Evolutionary conservation across 2,888 invertebrate genomes (phyloP).

Genomic region (Drosophila longiperda): DNA sequence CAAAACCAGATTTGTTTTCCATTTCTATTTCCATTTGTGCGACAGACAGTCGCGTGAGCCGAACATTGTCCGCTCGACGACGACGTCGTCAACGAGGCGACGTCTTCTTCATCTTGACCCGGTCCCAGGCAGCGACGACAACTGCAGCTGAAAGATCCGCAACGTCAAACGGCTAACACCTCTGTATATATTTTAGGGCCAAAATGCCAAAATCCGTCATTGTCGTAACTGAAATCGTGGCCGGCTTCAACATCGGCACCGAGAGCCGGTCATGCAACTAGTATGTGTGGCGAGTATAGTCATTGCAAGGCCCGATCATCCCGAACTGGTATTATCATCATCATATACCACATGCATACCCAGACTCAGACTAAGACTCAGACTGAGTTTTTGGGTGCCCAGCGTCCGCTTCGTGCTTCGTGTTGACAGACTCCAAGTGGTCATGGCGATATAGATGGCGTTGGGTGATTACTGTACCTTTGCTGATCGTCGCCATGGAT

Average conservation of each 20-base stretch:
- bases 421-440: slow-evolving; percentile 72
- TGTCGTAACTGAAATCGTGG: slow-evolving; percentile 63
- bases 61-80: slow-evolving; percentile 35
- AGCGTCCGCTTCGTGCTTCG: slow-evolving; percentile 66
- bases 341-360: slow-evolving; percentile 3
- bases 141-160: slow-evolving; percentile 55
- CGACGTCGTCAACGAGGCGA: not conserved
- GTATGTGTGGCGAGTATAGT: slow-evolving; percentile 23
- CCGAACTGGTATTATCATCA: slow-evolving; percentile 67
- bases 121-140: slow-evolving; percentile 43
- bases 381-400: slow-evolving; percentile 66
- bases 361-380: slow-evolving; percentile 38
- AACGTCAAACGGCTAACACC: slow-evolving; percentile 66
- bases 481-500: slow-evolving; percentile 24
- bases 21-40: slow-evolving; percentile 39
- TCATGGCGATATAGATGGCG: slow-evolving; percentile 58
- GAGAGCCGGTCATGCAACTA: slow-evolving; percentile 72
- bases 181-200: slow-evolving; percentile 68
- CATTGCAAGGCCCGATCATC: slow-evolving; percentile 64
- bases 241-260: slow-evolving; percentile 36
- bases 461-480: slow-evolving; percentile 40
- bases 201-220: slow-evolving; percentile 74
- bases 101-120: slow-evolving; percentile 55
- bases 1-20: not conserved
- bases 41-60: slow-evolving; percentile 50